Conservation (phyloP, 2,797 vertebrate genomes). For the Ctenochaetus hawaiiensis region DNA sequence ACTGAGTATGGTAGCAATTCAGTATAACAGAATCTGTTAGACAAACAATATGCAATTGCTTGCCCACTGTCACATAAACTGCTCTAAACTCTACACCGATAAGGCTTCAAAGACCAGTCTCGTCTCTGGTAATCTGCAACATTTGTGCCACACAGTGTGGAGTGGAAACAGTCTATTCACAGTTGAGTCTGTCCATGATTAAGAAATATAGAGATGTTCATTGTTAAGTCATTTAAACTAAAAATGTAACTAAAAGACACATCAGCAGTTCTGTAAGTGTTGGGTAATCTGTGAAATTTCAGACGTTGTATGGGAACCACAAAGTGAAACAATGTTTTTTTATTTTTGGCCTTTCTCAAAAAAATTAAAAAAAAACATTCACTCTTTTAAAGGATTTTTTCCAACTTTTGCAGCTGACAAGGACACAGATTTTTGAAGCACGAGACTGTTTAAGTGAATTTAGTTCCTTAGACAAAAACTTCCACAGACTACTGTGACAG, state of each 20-base stretch:
- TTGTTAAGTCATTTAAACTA: conserved; percentile 3
- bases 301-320: background rate
- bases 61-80: background rate
- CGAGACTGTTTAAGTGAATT: background rate
- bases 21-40: conserved; percentile 2
- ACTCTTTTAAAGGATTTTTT: conserved; percentile 3
- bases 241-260: background rate
- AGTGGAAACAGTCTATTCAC: background rate
- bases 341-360: background rate
- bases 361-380: conserved; percentile 1
- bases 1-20: conserved; percentile 3
- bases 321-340: background rate
- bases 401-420: background rate
- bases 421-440: conserved; percentile 10
- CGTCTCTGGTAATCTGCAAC: background rate
- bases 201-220: background rate
- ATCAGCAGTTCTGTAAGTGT: background rate
- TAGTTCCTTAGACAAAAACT: background rate
- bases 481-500: background rate
- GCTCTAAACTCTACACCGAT: background rate
- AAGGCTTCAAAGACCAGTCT: conserved; percentile 15
- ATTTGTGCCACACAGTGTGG: background rate
- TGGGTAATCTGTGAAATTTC: conserved; percentile 34
- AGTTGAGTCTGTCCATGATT: background rate
- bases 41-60: conserved; percentile 2